A percentile compares a stretch with the other conserved stretches of the same genome.
Conservation (phyloP, 2,797 vertebrate genomes). For the Parotocinclus haroldoi region DNA sequence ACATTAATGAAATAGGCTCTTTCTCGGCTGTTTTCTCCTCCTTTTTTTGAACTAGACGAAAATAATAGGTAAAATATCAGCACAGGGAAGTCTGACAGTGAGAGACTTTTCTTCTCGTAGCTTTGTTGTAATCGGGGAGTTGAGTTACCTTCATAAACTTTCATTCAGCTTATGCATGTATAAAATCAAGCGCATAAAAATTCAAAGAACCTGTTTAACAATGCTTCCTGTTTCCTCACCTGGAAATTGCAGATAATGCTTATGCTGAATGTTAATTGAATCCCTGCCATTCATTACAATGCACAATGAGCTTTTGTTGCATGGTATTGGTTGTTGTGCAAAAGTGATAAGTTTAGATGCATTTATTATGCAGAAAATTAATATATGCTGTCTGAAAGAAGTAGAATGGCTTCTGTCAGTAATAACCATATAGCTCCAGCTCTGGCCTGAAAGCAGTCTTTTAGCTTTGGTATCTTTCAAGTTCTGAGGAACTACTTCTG, state of each 20-base stretch:
- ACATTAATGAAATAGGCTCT: constrained; percentile 77
- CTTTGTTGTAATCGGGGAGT: constrained; percentile 48
- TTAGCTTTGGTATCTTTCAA: no score
- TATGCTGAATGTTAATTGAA: constrained; percentile 30
- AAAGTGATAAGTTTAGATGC: constrained; percentile 11
- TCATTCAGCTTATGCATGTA: constrained; percentile 19
- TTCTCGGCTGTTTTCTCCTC: constrained; percentile 54
- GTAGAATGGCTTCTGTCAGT: neutral
- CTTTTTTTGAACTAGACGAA: constrained; percentile 56
- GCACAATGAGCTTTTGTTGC: constrained; percentile 65
- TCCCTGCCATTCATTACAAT: constrained; percentile 40
- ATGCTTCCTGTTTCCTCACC: constrained; percentile 41
- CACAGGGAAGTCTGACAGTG: constrained; percentile 46
- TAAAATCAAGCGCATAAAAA: constrained; percentile 11
- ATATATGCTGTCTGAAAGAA: no score
- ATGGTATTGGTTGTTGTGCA: constrained; percentile 32
- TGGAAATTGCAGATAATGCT: constrained; percentile 42
- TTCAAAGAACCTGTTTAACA: constrained; percentile 33
- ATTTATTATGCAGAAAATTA: constrained; percentile 31
- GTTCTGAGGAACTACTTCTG: no score
- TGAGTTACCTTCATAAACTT: constrained; percentile 38
- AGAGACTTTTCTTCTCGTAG: constrained; percentile 34
- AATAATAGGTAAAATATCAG: constrained; percentile 51
- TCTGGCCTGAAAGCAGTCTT: no score
- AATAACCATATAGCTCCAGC: neutral